Evolutionary conservation across 2,888 invertebrate species (phyloP), one percentile per base, ranked within the genome.

Genomic region (Bursaphelenchus okinawaensis): DNA sequence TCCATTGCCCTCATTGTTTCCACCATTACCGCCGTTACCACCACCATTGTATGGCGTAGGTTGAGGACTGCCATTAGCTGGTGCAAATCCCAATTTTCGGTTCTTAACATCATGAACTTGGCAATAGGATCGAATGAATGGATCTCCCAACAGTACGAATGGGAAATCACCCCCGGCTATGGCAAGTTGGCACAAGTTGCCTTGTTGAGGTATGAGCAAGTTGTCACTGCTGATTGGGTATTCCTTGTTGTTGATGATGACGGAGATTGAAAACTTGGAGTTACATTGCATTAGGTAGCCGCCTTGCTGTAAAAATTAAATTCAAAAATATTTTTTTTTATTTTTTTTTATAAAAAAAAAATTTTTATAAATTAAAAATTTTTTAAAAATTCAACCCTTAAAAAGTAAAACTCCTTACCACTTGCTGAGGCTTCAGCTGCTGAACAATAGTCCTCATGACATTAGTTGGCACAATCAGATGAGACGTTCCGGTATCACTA

Each of bases 41-140:
- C 40, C 40, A 1, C 40, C 40, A 12, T 40, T 40, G n/a, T 40
- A 40, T 16, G 40, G 40, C 40, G 12, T 40, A 1, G 40, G 40
- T 4, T 40, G 12, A n/a, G 40, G 40, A 4, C 40, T 40, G 2
- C 40, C 40, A n/a, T 40, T 40, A n/a, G 40, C 6, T 2, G 40
- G 40, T n/a, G 60, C 60, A 6, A 59, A 59, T 8, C 60, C 60
- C 4, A 59, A 40, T 52, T 51, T n/a, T 9, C 23, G 16, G 19
- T 51, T 23, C 51, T 59, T 20, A 1, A 59, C 51, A 7, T 59
- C 52, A 22, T 59, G 60, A 9, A 59, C 23, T 4, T 59, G 31
- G 51, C 40, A 59, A 29, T 50, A 59, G n/a, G 24, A 9, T 19
- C 60, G 50, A 16, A 54, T 54, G 28, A 59, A 29, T 20, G 60